phyloP scores from a whole-genome alignment of 2,113 vertebrate genomes.

The zebrafish (Danio rerio) region GRCz12tu NC_133195.1:52120001-52120500 shows the following conservation, averaged over 20 bases:
- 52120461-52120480: slow-evolving; percentile 28
- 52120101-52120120: too few species aligned
- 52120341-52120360: slow-evolving; percentile 6
- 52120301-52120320: slow-evolving; percentile 31
- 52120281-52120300: slow-evolving; percentile 18
- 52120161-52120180: background rate
- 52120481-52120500: background rate
- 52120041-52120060: too few species aligned
- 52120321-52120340: slow-evolving; percentile 41
- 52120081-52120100: too few species aligned
- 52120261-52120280: slow-evolving; percentile 16
- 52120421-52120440: slow-evolving; percentile 14
- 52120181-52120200: background rate
- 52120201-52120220: background rate
- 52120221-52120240: background rate
- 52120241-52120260: background rate
- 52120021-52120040: too few species aligned
- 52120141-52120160: slow-evolving; percentile 5
- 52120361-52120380: slow-evolving; percentile 31
- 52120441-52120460: slow-evolving; percentile 21
- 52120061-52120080: too few species aligned
- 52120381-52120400: slow-evolving; percentile 37
- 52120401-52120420: slow-evolving; percentile 15
- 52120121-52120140: too few species aligned
- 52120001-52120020: too few species aligned